phyloP scores from a whole-genome alignment of 2,888 invertebrate genomes.

The Cepaea hortensis region DNA sequence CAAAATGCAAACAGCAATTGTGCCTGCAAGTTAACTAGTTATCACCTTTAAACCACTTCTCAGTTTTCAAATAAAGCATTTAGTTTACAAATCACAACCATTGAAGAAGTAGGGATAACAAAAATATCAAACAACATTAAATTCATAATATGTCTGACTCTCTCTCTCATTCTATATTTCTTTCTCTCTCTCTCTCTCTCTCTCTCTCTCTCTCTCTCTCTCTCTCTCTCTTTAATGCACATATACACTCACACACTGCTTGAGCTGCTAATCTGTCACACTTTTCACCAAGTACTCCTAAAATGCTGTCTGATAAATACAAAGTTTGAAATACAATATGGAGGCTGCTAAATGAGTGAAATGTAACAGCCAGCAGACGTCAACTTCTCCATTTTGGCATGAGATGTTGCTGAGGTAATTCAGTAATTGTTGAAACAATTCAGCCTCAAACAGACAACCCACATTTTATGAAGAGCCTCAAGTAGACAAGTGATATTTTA shows the following conservation, averaged over 20 bases:
- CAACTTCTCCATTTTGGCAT: no score
- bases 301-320: conserved; percentile 1
- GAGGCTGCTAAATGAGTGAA: no score
- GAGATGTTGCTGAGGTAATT: no score
- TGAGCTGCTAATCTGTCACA: background rate
- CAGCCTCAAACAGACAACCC: no score
- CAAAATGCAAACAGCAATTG: background rate
- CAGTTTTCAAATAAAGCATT: conserved; percentile 3
- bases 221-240: background rate
- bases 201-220: background rate
- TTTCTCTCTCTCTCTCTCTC: background rate
- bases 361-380: no score
- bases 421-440: no score
- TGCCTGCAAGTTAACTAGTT: background rate
- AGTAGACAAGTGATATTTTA: no score
- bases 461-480: no score
- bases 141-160: background rate
- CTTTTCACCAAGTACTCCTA: background rate
- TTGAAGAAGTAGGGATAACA: conserved; percentile 36
- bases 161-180: background rate
- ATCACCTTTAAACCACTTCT: conserved; percentile 1
- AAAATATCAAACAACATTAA: conserved; percentile 18
- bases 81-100: conserved; percentile 42
- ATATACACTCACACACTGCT: no score
- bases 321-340: background rate